phyloP scores from a whole-genome alignment of 2,888 invertebrate species.

The Cabera pusaria region DNA sequence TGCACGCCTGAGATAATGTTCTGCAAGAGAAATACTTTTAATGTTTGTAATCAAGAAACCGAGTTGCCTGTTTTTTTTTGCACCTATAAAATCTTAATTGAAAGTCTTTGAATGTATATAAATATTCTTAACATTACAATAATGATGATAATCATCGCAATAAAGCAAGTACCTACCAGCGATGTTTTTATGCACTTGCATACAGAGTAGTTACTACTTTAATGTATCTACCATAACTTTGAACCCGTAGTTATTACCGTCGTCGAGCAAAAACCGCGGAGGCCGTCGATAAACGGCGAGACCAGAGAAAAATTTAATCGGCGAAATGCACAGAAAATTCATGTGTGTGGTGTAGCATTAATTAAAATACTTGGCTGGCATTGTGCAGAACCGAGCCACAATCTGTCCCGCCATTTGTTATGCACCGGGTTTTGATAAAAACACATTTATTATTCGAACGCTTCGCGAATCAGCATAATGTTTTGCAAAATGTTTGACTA shows the following conservation, averaged over 20 bases:
- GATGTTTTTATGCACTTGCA: conserved; percentile 8
- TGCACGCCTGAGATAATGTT: conserved; percentile 19
- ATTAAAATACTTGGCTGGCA: conserved; percentile 68
- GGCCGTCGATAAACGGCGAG: conserved; percentile 37
- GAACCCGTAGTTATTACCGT: conserved; percentile 13
- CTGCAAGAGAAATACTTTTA: background rate
- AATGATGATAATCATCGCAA: conserved; percentile 6
- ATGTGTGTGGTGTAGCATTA: conserved; percentile 63
- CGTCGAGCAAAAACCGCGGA: conserved; percentile 22
- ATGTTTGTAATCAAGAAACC: background rate
- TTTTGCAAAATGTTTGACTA: conserved; percentile 35
- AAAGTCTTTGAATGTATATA: too few species aligned
- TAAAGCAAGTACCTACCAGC: background rate
- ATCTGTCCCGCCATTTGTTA: conserved; percentile 50
- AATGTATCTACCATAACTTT: too few species aligned
- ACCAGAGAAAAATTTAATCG: conserved; percentile 52
- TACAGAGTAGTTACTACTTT: too few species aligned
- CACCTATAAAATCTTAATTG: too few species aligned
- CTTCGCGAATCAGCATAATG: conserved; percentile 37
- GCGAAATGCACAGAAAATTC: conserved; percentile 59
- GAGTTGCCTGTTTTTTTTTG: too few species aligned
- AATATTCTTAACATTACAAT: conserved; percentile 9
- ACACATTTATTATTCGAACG: conserved; percentile 39
- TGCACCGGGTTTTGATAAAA: conserved; percentile 48
- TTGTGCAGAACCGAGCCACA: conserved; percentile 48